These are phyloP conservation scores for Mesoligia furuncula DNA, from an alignment of 2,888 invertebrate species.

Conservation along the genomic window DNA sequence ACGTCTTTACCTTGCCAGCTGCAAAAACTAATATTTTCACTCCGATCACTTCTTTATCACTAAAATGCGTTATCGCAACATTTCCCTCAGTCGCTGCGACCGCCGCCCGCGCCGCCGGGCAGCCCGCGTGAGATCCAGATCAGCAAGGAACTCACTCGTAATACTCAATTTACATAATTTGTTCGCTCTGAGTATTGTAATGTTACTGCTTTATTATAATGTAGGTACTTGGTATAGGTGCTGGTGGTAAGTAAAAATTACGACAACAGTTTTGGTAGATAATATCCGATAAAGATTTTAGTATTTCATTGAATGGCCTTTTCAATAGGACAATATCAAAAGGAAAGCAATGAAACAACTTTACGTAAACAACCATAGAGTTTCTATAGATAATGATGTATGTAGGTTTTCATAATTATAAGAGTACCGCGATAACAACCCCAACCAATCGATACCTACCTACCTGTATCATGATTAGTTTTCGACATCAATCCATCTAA, in stretches of 20 bases:
- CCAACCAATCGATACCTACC: slow-evolving; percentile 17
- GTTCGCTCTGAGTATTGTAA: slow-evolving; percentile 34
- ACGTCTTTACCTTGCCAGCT: neutral
- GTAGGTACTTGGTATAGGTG: neutral
- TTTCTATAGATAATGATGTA: neutral
- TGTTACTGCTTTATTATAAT: slow-evolving; percentile 23
- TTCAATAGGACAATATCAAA: too few relatives aligned
- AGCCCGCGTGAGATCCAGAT: slow-evolving; percentile 13
- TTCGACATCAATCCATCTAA: slow-evolving; percentile 63
- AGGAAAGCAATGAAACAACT: neutral
- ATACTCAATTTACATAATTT: slow-evolving; percentile 70
- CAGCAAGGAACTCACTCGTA: slow-evolving; percentile 57
- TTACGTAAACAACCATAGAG: neutral
- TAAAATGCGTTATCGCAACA: slow-evolving; percentile 16
- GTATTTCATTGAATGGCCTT: neutral
- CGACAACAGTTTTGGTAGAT: neutral
- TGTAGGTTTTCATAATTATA: neutral
- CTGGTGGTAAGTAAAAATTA: neutral
- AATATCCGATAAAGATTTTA: neutral
- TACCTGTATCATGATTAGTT: slow-evolving; percentile 57
- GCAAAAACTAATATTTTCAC: neutral
- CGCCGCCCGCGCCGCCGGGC: neutral
- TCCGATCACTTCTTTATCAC: slow-evolving; percentile 9
- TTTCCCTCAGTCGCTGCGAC: slow-evolving; percentile 8
- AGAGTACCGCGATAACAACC: neutral